Base-by-base conservation (phyloP, 1,140 invertebrate species). In the Sarcophaga peregrina region DNA sequence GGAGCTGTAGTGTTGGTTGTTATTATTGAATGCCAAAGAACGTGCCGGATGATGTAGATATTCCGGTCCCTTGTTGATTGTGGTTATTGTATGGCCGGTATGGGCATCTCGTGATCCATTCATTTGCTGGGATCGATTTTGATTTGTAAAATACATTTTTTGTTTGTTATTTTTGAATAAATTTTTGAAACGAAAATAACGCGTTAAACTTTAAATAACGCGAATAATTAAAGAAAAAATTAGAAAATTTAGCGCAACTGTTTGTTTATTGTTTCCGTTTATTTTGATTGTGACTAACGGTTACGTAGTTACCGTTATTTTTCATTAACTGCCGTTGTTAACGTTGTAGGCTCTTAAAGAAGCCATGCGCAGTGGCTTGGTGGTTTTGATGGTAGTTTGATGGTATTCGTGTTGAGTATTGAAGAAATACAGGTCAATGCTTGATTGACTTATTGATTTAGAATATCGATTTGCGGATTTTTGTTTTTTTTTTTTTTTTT, bases 1-100 rank as follows among this genome's bases (percentile, higher is more conserved):
- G 50, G 83, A 82, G 76, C 87, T 86, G 48, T 73, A 74, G 45
- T 37, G 25, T 37, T 37, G 25, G 25, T 37, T 37, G 11, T 47
- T 75, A 10, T 75, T 75, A 47, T 75, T 9, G 37, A n/a, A 75
- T 47, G 45, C 45, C 13, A 47, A 15, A 15, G 17, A 68, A 17
- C 62, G n/a, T 25, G 62, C 17, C 0, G n/a, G 62, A 68, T 68
- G 62, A 68, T 68, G n/a, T 9, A 68, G 62, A 68, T 20, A 45
- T 13, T 48, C 73, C 58, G 25, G 47, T 8, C 17, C 78, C 25
- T 76, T 83, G 4, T 37, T 37, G 1, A 4, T 37, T 4, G 25
- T 37, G 25, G 1, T 37, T 37, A 37, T 37, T 37, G 25, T 37
- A 37, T 37, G 25, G 25, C 1, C 25, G 1, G 4, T 37, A 37